Conservation (phyloP, 2,797 vertebrate genomes). For the Bufotes viridis region DNA sequence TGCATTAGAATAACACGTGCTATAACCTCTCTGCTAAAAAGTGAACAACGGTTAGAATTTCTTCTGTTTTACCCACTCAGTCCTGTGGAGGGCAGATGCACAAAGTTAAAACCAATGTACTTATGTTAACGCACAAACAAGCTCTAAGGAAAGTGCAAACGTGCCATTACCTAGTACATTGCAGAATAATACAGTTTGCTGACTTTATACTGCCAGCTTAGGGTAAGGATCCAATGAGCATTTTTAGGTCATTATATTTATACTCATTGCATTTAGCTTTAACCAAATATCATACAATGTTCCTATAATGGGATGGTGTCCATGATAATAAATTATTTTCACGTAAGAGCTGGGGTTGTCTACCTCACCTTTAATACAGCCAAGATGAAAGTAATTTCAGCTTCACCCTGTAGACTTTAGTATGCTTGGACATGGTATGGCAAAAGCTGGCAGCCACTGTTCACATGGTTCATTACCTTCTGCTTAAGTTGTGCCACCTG, state of each 20-base stretch:
- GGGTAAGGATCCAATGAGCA: neutral
- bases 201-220: neutral
- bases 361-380: neutral
- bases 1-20: too few relatives aligned
- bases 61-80: neutral
- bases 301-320: neutral
- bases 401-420: slow-evolving; percentile 66
- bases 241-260: neutral
- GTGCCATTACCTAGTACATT: neutral
- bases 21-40: too few relatives aligned
- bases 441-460: slow-evolving; percentile 95
- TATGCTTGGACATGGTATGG: slow-evolving; percentile 93
- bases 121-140: too few relatives aligned
- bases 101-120: too few relatives aligned
- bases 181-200: neutral
- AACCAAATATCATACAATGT: neutral
- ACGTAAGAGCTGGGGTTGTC: neutral
- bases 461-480: slow-evolving; percentile 98
- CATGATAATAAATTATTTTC: neutral
- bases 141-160: neutral
- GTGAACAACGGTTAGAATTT: neutral
- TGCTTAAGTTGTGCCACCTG: slow-evolving; percentile 98
- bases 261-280: neutral
- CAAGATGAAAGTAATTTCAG: neutral
- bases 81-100: neutral